Base-by-base conservation (phyloP, 2,888 invertebrate genomes). In the Drosophila maculinotata region DNA sequence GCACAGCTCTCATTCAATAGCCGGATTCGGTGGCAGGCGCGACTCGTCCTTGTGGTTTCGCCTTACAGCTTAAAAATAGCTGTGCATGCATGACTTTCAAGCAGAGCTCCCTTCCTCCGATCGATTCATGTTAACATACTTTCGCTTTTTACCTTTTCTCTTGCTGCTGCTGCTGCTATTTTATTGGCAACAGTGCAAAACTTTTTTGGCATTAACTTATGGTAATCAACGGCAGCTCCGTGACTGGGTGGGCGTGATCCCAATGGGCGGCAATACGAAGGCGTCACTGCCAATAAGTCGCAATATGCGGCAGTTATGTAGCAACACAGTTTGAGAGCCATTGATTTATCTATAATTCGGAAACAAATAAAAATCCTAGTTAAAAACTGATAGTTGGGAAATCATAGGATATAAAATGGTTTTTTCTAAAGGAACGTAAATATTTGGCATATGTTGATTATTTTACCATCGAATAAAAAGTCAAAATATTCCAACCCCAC, bases 91-190 rank as follows among this genome's bases (percentile, higher is more conserved):
- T 71, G 81, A 83, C 63, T 69, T 70, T 74, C 74, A 77, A 73
- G 72, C 69, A 62, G 4, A 20, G 39, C 58, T 25, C 26, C 39
- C 23, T 44, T 47, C 39, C 23, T 44, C 51, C 60, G 75, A 81
- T 86, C 86, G 81, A 81, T 81, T 81, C 86, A 83, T 81, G 75
- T 54, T 86, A 81, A 81, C 81, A 81, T 83, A 81, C 81, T 81
- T 81, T 81, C 81, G 75, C 80, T 83, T 83, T 85, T 77, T 73
- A 33, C 62, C 36, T 82, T 54, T 58, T 65, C 52, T 20, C 15
- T 45, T 39, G 30, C 8, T n/a, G n/a, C n/a, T n/a, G n/a, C n/a
- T n/a, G n/a, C n/a, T n/a, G n/a, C n/a, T n/a, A n/a, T n/a, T 48
- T 59, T 60, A 72, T 76, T 76, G 68, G 49, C 76, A 76, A 59